phyloP scores from a whole-genome alignment of 2,797 vertebrate genomes.

The Pseudochirops cupreus region DNA sequence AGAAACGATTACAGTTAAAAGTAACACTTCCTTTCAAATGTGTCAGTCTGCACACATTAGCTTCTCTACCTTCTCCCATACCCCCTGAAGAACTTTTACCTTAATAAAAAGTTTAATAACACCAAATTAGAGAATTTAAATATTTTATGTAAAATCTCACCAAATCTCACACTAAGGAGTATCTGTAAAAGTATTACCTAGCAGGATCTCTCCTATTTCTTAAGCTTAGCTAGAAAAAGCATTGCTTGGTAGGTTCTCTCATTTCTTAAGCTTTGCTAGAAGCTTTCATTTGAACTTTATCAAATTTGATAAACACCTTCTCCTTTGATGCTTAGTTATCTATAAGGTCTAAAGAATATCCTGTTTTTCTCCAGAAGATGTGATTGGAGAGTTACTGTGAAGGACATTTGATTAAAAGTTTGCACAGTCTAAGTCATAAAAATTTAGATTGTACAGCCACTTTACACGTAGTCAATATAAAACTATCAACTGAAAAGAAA shows the following conservation, averaged over 20 bases:
- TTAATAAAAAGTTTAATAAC: slow-evolving; percentile 11
- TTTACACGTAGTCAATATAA: background rate
- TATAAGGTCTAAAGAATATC: background rate
- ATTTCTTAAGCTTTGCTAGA: background rate
- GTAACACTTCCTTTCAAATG: slow-evolving; percentile 52
- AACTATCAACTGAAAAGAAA: slow-evolving; percentile 29
- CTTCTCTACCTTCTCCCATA: slow-evolving; percentile 6
- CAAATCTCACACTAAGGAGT: slow-evolving; percentile 40
- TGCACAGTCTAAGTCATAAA: slow-evolving; percentile 23
- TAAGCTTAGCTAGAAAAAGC: slow-evolving; percentile 5
- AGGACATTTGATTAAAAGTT: slow-evolving; percentile 3
- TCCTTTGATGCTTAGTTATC: slow-evolving; percentile 24
- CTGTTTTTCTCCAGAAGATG: slow-evolving; percentile 28
- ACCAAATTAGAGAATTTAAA: slow-evolving; percentile 49
- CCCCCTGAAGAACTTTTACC: background rate
- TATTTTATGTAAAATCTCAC: background rate
- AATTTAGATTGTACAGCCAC: slow-evolving; percentile 41
- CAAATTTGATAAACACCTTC: background rate
- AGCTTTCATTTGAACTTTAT: slow-evolving; percentile 51
- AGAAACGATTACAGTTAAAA: slow-evolving; percentile 45
- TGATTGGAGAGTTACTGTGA: background rate
- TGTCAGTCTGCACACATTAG: slow-evolving; percentile 14
- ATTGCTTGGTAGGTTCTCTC: background rate
- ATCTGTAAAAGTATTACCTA: slow-evolving; percentile 25
- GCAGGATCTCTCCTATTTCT: slow-evolving; percentile 38